Percentiles rank a stretch among this genome's conserved stretches.
Conservation (phyloP, 2,888 invertebrate species). For the Oegoconia quadripuncta region DNA sequence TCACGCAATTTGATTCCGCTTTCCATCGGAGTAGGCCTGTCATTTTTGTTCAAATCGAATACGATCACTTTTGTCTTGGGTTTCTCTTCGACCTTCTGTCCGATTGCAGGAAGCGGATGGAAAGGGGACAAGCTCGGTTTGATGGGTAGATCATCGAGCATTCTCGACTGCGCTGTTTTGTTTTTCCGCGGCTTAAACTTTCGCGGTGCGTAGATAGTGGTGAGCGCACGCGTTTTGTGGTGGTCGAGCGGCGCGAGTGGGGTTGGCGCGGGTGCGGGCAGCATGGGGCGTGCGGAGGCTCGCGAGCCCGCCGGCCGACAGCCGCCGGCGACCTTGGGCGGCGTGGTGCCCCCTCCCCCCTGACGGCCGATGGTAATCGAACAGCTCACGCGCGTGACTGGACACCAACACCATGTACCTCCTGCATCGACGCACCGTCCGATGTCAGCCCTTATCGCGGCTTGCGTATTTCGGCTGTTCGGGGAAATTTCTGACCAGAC, state of each 20-base stretch:
- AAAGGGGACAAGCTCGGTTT: conserved; percentile 65
- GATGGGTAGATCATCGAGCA: conserved; percentile 60
- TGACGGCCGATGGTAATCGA: conserved; percentile 18
- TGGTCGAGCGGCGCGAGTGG: conserved; percentile 64
- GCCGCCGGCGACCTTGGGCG: conserved; percentile 54
- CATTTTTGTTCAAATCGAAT: conserved; percentile 53
- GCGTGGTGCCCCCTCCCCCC: conserved; percentile 33
- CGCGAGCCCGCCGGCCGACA: conserved; percentile 59
- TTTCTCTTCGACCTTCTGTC: conserved; percentile 53
- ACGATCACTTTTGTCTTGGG: conserved; percentile 63
- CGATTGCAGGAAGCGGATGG: conserved; percentile 70
- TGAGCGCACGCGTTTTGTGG: conserved; percentile 64
- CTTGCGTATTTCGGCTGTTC: neutral
- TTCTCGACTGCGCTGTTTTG: conserved; percentile 61
- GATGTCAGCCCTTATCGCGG: neutral
- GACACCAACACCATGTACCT: neutral
- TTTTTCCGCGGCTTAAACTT: conserved; percentile 58
- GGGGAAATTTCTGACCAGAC: too few species aligned
- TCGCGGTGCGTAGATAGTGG: conserved; percentile 70
- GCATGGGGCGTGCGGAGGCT: conserved; percentile 57
- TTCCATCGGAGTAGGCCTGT: conserved; percentile 29
- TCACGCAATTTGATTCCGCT: conserved; percentile 48
- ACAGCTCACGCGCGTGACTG: conserved; percentile 1
- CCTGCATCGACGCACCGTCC: neutral
- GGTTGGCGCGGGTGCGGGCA: conserved; percentile 41